A percentile compares a stretch with the other conserved stretches of the same genome.
Evolutionary conservation across 2,797 vertebrate genomes (phyloP).

Genomic region (Alauda arvensis): DNA sequence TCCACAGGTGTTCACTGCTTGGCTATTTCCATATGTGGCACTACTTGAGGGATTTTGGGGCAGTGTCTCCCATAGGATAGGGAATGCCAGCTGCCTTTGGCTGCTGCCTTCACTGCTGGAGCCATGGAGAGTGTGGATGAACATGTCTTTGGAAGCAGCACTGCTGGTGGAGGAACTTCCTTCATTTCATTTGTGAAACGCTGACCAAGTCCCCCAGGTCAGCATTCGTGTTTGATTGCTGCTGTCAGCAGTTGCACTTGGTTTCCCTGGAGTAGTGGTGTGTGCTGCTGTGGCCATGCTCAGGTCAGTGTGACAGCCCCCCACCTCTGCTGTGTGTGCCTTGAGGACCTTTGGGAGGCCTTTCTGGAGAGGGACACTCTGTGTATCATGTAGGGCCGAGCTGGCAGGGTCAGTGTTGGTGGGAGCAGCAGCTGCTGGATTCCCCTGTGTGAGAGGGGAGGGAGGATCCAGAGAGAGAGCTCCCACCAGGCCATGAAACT

Average conservation of each 20-base stretch:
- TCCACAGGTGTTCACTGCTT: not conserved
- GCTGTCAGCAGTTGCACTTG: not conserved
- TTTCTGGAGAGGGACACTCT: not conserved
- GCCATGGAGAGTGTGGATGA: not conserved
- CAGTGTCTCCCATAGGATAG: not conserved
- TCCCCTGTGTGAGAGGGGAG: not conserved
- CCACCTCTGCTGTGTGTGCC: not conserved
- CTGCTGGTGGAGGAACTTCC: not conserved
- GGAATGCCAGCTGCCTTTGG: not conserved
- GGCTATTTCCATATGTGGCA: not conserved
- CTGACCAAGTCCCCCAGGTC: not conserved
- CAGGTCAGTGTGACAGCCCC: not conserved
- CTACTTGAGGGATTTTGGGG: not conserved
- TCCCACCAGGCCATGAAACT: not conserved
- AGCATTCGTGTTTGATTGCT: not conserved
- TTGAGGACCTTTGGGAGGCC: not conserved
- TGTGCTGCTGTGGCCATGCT: not conserved
- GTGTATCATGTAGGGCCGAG: not conserved
- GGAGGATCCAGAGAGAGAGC: not conserved
- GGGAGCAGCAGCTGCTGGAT: not conserved
- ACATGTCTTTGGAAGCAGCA: not conserved
- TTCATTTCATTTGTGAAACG: not conserved
- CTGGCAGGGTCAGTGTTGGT: not conserved
- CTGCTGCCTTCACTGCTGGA: not conserved
- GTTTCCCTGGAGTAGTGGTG: not conserved